phyloP scores from a whole-genome alignment of 2,113 vertebrate genomes.

The Deroptyus accipitrinus region DNA sequence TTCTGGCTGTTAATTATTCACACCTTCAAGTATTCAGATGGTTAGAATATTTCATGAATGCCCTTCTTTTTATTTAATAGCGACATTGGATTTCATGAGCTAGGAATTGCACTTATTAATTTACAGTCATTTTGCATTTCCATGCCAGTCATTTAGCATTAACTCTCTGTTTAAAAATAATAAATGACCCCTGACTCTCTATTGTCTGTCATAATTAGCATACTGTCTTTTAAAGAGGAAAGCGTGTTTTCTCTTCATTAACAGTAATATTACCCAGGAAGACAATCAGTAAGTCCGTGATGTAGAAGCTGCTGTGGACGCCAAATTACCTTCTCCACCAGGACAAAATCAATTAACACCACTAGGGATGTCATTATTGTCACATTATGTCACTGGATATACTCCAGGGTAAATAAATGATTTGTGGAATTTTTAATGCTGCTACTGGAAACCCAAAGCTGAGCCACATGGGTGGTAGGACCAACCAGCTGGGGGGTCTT shows the following conservation, averaged over 20 bases:
- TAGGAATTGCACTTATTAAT: slow-evolving; percentile 71
- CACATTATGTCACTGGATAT: slow-evolving; percentile 84
- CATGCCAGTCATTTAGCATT: slow-evolving; percentile 64
- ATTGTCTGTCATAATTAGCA: slow-evolving; percentile 78
- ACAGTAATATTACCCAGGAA: slow-evolving; percentile 79
- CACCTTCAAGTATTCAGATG: slow-evolving; percentile 58
- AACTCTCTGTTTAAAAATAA: slow-evolving; percentile 72
- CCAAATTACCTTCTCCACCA: slow-evolving; percentile 81
- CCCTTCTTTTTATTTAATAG: slow-evolving; percentile 49
- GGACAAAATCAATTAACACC: slow-evolving; percentile 89
- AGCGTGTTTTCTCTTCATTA: slow-evolving; percentile 85
- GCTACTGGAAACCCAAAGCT: neutral
- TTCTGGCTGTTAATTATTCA: slow-evolving; percentile 71
- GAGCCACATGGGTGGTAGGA: neutral
- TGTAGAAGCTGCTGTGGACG: slow-evolving; percentile 72
- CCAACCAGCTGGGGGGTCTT: neutral
- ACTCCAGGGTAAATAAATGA: slow-evolving; percentile 83
- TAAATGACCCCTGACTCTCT: slow-evolving; percentile 74
- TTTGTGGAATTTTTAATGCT: slow-evolving; percentile 78
- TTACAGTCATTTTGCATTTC: slow-evolving; percentile 66
- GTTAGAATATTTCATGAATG: slow-evolving; percentile 65
- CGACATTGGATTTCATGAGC: slow-evolving; percentile 69
- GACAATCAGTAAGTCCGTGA: slow-evolving; percentile 76
- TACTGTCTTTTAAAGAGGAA: slow-evolving; percentile 76
- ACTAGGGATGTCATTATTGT: slow-evolving; percentile 86